phyloP scores from a whole-genome alignment of 1,140 invertebrate species.

The Acromyrmex echinatior region DNA sequence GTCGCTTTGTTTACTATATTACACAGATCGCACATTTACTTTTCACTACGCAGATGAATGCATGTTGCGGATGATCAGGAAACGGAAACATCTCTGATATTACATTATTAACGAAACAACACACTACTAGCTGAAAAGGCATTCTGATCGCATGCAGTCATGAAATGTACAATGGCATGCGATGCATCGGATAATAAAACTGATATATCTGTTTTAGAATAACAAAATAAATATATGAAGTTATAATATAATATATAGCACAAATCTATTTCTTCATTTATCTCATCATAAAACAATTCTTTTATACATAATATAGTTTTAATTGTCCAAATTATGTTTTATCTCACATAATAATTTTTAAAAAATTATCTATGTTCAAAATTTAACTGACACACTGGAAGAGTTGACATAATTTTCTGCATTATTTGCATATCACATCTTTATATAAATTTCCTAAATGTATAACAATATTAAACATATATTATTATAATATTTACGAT shows the following conservation, averaged over 20 bases:
- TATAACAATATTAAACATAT: not conserved
- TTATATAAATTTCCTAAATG: not conserved
- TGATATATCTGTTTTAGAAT: not conserved
- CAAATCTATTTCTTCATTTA: conserved; percentile 8
- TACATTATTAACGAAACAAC: conserved; percentile 49
- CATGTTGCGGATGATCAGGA: conserved; percentile 21
- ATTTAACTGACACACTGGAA: not conserved
- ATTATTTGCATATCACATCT: not conserved
- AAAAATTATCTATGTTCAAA: not conserved
- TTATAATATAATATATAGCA: not conserved
- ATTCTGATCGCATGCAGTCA: not conserved
- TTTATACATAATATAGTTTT: not conserved
- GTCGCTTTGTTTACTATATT: not conserved
- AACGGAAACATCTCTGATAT: conserved; percentile 43
- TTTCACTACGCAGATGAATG: not conserved
- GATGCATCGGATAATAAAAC: conserved; percentile 16
- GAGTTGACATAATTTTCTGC: not conserved
- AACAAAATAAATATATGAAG: not conserved
- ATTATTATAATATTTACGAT: not conserved
- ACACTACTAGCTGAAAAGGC: conserved; percentile 15
- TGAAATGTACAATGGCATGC: not conserved
- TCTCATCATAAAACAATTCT: not conserved
- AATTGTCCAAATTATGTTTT: not conserved
- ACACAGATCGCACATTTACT: conserved; percentile 19
- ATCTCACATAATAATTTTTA: not conserved